These are phyloP conservation scores for Melanchra persicariae DNA, from an alignment of 2,888 invertebrate species.

Conservation along the genomic window DNA sequence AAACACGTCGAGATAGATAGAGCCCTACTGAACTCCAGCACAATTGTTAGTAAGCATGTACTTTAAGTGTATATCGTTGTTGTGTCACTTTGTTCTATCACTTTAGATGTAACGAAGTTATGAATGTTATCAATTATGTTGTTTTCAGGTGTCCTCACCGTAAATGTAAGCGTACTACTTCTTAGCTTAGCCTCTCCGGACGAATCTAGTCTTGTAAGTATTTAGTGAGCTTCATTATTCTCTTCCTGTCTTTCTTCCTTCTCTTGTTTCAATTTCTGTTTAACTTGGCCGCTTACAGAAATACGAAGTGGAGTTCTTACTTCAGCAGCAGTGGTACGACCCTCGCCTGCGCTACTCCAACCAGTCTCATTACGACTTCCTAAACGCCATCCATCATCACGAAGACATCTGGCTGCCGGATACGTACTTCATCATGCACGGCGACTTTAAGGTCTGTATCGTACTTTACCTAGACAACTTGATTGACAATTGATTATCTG, in stretches of 20 bases:
- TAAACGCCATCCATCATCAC: slow-evolving; percentile 98
- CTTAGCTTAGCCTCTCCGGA: slow-evolving; percentile 98
- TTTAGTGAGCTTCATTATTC: slow-evolving; percentile 43
- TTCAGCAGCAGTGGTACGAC: slow-evolving; percentile 98
- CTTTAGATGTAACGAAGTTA: slow-evolving; percentile 67
- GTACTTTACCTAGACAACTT: slow-evolving; percentile 46
- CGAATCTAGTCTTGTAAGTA: slow-evolving; percentile 98
- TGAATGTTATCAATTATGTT: slow-evolving; percentile 60
- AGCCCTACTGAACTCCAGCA: slow-evolving; percentile 62
- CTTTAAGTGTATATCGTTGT: slow-evolving; percentile 72
- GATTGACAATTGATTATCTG: slow-evolving; percentile 43
- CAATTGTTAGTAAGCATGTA: slow-evolving; percentile 69
- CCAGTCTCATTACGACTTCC: slow-evolving; percentile 96
- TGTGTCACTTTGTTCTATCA: slow-evolving; percentile 65
- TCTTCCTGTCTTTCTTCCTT: slow-evolving; percentile 16
- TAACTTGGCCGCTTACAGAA: slow-evolving; percentile 91
- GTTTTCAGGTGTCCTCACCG: slow-evolving; percentile 96
- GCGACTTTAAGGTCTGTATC: slow-evolving; percentile 94
- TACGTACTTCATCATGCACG: slow-evolving; percentile 99
- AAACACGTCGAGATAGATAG: slow-evolving; percentile 33
- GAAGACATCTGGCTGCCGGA: slow-evolving; percentile 98
- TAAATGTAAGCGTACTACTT: slow-evolving; percentile 98
- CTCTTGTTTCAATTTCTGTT: slow-evolving; percentile 37
- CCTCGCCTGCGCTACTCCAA: slow-evolving; percentile 97
- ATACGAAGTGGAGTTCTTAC: slow-evolving; percentile 98